phyloP scores from a whole-genome alignment of 2,797 vertebrate species.

The Acipenser ruthenus region DNA sequence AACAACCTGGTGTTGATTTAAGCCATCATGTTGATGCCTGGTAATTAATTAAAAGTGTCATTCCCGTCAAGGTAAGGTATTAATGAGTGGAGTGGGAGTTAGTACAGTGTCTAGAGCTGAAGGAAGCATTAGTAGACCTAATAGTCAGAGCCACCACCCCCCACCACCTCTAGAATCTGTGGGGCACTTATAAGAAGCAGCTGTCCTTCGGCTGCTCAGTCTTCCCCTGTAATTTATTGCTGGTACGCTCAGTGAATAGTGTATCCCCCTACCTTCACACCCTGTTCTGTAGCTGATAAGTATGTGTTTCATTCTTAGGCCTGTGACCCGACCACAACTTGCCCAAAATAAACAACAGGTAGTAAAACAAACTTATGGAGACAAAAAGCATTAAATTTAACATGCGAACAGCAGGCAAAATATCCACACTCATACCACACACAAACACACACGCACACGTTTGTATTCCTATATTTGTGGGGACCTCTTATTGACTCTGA shows the following conservation, averaged over 20 bases:
- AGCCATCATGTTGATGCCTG: conserved; percentile 19
- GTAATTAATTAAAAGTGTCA: conserved; percentile 23
- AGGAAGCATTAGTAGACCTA: conserved; percentile 5
- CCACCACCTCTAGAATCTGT: conserved; percentile 20
- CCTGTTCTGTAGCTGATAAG: too few species aligned
- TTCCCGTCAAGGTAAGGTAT: conserved; percentile 24
- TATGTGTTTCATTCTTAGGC: not conserved
- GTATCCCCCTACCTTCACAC: not conserved
- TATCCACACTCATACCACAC: too few species aligned
- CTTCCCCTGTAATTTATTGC: not conserved
- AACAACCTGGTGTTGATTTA: conserved; percentile 22
- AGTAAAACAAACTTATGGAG: too few species aligned
- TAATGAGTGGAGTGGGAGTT: conserved; percentile 19
- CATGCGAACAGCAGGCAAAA: not conserved
- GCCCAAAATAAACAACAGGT: not conserved
- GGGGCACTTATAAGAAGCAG: conserved; percentile 12
- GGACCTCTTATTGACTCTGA: too few species aligned
- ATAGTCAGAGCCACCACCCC: not conserved
- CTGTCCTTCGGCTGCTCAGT: conserved; percentile 23
- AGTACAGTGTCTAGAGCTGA: conserved; percentile 10
- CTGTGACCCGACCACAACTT: not conserved
- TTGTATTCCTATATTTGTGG: too few species aligned
- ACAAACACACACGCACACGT: too few species aligned
- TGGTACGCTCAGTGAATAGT: not conserved
- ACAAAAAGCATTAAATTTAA: too few species aligned